Base-by-base conservation (phyloP, 2,888 invertebrate genomes). In the Agrypnus murinus region DNA sequence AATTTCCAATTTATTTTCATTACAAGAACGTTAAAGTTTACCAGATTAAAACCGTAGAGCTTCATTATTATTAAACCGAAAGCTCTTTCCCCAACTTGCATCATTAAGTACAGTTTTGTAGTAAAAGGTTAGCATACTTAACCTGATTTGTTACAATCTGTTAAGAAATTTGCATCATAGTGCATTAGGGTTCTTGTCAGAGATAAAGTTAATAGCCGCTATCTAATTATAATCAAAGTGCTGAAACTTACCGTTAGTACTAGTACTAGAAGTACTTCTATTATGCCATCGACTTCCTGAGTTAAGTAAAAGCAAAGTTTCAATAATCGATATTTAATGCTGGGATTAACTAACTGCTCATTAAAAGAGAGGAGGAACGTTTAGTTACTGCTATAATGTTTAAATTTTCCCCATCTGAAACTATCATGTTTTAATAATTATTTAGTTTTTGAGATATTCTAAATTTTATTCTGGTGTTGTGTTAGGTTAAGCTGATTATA, bases 141-240 rank as follows among this genome's bases (percentile, higher is more conserved):
- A 57, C 63, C 55, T 14, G 40, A 69, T 69, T 69, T 69, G 64
- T 64, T 64, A 34, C 32, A 63, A 57, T 69, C 46, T 69, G 64
- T 63, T 63, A 57, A 31, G 57, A 36, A 53, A 66, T 59, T 66
- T 65, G 60, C 65, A 70, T 65, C 58, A 60, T 55, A 57, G 63
- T 58, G 63, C 69, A 65, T 59, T 66, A 66, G 59, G 48, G 25
- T 38, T 59, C 50, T 50, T 31, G 48, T 25, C 31, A 48, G 25
- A 38, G 75, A 75, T 76, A 75, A 75, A 78, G 75, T 77, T 77
- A 74, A 77, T 78, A 62, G 65, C 66, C 65, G 73, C 55, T 74
- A 72, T 69, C 76, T 74, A 77, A 79, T 80, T 79, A 78, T 77
- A 78, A 78, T 78, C 75, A 73, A 77, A 77, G 65, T 73, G 77